These are phyloP conservation scores for Pterostichus madidus DNA, from an alignment of 2,888 invertebrate genomes.

Conservation along the genomic window DNA sequence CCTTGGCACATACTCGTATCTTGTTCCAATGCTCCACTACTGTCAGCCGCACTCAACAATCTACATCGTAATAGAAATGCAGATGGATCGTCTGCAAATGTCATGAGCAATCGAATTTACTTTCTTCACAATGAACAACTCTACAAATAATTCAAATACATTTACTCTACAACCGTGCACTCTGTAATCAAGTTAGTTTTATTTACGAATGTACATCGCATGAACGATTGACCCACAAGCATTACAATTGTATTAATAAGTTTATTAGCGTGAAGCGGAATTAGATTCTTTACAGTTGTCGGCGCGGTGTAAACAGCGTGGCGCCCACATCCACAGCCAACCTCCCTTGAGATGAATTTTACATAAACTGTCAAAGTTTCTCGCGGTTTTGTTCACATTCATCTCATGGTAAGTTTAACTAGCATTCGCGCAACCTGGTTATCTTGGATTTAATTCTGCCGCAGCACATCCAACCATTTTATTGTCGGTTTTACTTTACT, in stretches of 20 bases:
- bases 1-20: no score
- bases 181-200: no score
- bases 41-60: not conserved
- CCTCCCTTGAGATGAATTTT: slow-evolving; percentile 34
- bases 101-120: slow-evolving; percentile 6
- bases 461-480: slow-evolving; percentile 17
- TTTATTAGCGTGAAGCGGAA: not conserved
- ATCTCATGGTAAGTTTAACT: slow-evolving; percentile 39
- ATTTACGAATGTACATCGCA: no score
- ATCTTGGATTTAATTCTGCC: slow-evolving; percentile 35
- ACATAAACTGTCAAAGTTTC: slow-evolving; percentile 46
- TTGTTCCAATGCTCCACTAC: not conserved
- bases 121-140: not conserved
- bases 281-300: not conserved
- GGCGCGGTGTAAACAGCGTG: slow-evolving; percentile 6
- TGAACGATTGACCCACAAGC: slow-evolving; percentile 8
- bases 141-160: no score
- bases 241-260: not conserved
- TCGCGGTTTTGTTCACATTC: slow-evolving; percentile 37
- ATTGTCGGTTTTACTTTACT: slow-evolving; percentile 5
- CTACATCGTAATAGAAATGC: slow-evolving; percentile 1
- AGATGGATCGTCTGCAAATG: not conserved
- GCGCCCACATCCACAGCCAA: not conserved
- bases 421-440: slow-evolving; percentile 18
- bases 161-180: no score